A percentile compares a stretch with the other conserved stretches of the same genome.
Conservation (phyloP, 2,113 vertebrate genomes). For the Saimiri boliviensis region DNA sequence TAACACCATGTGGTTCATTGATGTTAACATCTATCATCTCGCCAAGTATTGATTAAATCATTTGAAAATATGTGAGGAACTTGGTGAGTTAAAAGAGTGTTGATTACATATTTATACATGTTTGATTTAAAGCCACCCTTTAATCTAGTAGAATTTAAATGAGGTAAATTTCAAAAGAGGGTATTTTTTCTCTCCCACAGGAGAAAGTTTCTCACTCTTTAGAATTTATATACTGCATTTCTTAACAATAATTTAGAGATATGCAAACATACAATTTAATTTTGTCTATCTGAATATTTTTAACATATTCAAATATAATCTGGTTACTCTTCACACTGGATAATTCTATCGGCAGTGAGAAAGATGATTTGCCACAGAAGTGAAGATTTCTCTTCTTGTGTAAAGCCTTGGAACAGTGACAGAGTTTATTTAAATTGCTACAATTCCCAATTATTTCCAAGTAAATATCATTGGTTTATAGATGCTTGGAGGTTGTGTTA, state of each 20-base stretch:
- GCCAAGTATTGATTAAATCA: constrained; percentile 13
- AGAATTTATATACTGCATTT: not conserved
- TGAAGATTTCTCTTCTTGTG: not conserved
- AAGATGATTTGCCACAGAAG: not conserved
- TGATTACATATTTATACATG: constrained; percentile 28
- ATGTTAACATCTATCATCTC: not conserved
- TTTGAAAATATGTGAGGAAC: not conserved
- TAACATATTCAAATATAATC: not conserved
- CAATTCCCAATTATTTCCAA: not conserved
- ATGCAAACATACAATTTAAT: not conserved
- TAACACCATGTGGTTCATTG: not conserved
- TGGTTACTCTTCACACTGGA: not conserved
- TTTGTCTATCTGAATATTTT: not conserved
- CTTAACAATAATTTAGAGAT: not conserved
- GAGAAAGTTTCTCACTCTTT: not conserved
- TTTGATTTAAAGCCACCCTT: not conserved
- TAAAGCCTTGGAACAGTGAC: not conserved
- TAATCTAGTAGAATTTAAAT: constrained; percentile 22
- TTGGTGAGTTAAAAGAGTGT: not conserved
- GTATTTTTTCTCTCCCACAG: not conserved
- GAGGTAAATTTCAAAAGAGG: not conserved
- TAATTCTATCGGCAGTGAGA: not conserved
- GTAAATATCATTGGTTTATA: not conserved
- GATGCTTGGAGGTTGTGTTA: not conserved
- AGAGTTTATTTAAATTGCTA: not conserved